Base-by-base conservation (phyloP, 1,140 invertebrate species). In the Trypoxylus dichotomus region DNA sequence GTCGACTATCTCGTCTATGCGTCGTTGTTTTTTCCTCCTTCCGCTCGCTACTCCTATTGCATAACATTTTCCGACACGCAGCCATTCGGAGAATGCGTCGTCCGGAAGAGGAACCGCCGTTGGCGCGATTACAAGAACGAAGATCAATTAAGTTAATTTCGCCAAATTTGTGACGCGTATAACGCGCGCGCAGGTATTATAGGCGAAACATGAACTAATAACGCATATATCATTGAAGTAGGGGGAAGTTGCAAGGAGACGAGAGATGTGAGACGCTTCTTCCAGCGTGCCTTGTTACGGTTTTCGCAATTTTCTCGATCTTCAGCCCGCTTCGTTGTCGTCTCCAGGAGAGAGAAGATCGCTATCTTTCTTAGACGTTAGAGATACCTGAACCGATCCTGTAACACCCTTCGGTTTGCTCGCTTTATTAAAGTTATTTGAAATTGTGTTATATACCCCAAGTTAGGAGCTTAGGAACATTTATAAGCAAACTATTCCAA, bases 61-160 rank as follows among this genome's bases (percentile, higher is more conserved):
- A 54, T 19, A 54, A 54, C 15, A 54, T 54, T 54, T 54, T 54
- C n/a, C 47, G 47, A 54, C 47, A n/a, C 47, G 2, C 47, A 54
- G 47, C 19, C 15, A 68, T 68, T 24, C 24, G 8, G 60, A 68
- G 60, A 68, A 68, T 68, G 60, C 24, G 47, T n/a, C 19, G 47
- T 19, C 19, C 13, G 47, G 13, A 54, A 68, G 60, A 21, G 15
- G 24, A 13, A n/a, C 21, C 60, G 10, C 21, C 6, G n/a, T n/a
- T n/a, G n/a, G n/a, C n/a, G 60, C 60, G 21, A 27, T 68, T 68
- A 68, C 60, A 68, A 41, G 29, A 37, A 37, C 72, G 41, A 74
- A 71, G 72, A 37, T 74, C 72, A 37, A 74, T 74, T 74, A 74
- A 74, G 72, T 74, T 74, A 74, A 74, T 74, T 74, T 43, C 29